These are phyloP conservation scores for Epinotia demarniana DNA, from an alignment of 2,888 invertebrate genomes.

Conservation along the genomic window DNA sequence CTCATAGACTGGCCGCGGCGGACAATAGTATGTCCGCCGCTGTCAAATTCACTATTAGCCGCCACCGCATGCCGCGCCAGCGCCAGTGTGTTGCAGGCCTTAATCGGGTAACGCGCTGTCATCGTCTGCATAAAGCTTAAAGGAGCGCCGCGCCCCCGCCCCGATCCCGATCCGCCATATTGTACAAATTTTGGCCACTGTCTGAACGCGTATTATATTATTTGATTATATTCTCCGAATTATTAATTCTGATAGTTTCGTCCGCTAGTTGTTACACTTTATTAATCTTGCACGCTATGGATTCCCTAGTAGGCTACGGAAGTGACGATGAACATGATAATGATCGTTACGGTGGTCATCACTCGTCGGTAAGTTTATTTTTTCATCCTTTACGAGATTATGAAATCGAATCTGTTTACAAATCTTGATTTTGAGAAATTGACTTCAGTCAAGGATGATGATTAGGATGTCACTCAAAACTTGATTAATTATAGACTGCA, in stretches of 20 bases:
- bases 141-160: neutral
- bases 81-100: too few species aligned
- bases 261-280: neutral
- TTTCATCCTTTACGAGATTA: neutral
- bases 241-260: slow-evolving; percentile 17
- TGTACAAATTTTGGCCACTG: slow-evolving; percentile 23
- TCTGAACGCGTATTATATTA: neutral
- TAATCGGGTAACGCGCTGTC: too few species aligned
- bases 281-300: slow-evolving; percentile 79
- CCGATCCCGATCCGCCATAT: slow-evolving; percentile 30
- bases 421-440: neutral
- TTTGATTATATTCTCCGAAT: neutral
- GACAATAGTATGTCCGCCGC: too few species aligned
- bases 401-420: neutral
- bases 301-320: slow-evolving; percentile 90
- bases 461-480: neutral
- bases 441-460: neutral
- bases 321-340: slow-evolving; percentile 90
- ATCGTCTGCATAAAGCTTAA: slow-evolving; percentile 6
- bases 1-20: too few species aligned
- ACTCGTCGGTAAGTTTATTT: slow-evolving; percentile 67
- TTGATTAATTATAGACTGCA: neutral
- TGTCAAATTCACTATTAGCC: too few species aligned
- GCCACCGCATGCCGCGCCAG: too few species aligned
- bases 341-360: slow-evolving; percentile 67